Conservation (phyloP, 23 tunicate species). For the Halocynthia aurantium region DNA sequence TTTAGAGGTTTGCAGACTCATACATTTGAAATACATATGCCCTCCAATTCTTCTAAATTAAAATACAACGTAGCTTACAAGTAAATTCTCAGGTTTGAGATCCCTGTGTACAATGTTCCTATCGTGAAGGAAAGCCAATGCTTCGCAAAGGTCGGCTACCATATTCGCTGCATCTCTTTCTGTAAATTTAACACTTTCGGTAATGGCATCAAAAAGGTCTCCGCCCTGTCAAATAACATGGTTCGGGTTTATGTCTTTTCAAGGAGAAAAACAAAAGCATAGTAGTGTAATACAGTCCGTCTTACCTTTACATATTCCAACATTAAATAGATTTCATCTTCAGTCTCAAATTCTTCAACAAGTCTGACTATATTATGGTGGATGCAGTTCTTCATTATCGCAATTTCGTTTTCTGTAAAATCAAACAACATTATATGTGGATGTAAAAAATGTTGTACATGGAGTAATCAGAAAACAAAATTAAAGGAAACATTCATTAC, state of each 20-base stretch:
- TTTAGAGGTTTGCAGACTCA: neutral
- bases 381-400: conserved; percentile 96
- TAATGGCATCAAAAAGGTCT: conserved; percentile 97
- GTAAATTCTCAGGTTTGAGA: conserved; percentile 90
- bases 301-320: conserved; percentile 84
- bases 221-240: conserved; percentile 63
- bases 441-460: neutral
- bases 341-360: conserved; percentile 97
- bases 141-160: conserved; percentile 94
- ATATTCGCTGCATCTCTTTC: conserved; percentile 94
- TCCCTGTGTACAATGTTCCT: conserved; percentile 95
- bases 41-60: neutral
- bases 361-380: conserved; percentile 94
- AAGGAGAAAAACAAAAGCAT: neutral
- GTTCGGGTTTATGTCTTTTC: neutral
- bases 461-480: neutral
- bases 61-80: conserved; percentile 31
- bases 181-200: conserved; percentile 94
- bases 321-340: conserved; percentile 81
- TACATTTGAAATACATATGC: neutral
- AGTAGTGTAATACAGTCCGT: neutral
- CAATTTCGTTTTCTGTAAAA: conserved; percentile 89
- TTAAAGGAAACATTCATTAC: neutral
- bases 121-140: conserved; percentile 85
- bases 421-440: neutral